phyloP scores from a whole-genome alignment of 2,113 vertebrate genomes.

The Polyodon spathula region DNA sequence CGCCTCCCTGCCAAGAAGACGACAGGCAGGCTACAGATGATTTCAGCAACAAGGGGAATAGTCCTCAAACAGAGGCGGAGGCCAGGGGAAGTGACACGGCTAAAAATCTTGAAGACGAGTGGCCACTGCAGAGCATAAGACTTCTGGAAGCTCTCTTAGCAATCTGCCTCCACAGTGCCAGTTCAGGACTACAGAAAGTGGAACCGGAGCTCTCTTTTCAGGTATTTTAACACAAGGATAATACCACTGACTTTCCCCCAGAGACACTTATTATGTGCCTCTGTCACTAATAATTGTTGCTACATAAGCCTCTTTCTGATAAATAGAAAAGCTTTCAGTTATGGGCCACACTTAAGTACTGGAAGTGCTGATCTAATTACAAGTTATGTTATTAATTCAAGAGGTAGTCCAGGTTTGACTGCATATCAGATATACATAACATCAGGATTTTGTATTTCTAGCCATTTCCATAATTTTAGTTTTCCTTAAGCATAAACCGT shows the following conservation, averaged over 20 bases:
- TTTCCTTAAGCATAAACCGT: no score
- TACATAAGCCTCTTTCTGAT: no score
- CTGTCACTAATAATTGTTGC: no score
- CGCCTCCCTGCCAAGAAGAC: slow-evolving; percentile 22
- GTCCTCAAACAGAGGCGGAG: slow-evolving; percentile 15
- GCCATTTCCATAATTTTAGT: no score
- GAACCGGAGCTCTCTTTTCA: slow-evolving; percentile 67
- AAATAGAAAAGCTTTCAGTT: no score
- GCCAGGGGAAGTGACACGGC: slow-evolving; percentile 38
- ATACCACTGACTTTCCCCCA: neutral
- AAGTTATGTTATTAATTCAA: no score
- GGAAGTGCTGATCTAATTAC: no score
- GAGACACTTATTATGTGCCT: no score
- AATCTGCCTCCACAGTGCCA: slow-evolving; percentile 81
- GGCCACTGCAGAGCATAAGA: slow-evolving; percentile 72
- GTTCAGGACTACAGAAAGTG: slow-evolving; percentile 59
- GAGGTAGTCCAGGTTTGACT: no score
- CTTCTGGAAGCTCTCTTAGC: slow-evolving; percentile 84
- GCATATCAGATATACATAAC: no score
- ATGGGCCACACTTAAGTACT: no score
- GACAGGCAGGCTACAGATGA: slow-evolving; percentile 15
- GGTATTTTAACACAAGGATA: slow-evolving; percentile 45
- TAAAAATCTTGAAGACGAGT: slow-evolving; percentile 54
- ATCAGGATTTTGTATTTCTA: no score
- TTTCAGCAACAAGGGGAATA: slow-evolving; percentile 4